Evolutionary conservation across 2,888 invertebrate species (phyloP).

Genomic region (Tridacna gigas): DNA sequence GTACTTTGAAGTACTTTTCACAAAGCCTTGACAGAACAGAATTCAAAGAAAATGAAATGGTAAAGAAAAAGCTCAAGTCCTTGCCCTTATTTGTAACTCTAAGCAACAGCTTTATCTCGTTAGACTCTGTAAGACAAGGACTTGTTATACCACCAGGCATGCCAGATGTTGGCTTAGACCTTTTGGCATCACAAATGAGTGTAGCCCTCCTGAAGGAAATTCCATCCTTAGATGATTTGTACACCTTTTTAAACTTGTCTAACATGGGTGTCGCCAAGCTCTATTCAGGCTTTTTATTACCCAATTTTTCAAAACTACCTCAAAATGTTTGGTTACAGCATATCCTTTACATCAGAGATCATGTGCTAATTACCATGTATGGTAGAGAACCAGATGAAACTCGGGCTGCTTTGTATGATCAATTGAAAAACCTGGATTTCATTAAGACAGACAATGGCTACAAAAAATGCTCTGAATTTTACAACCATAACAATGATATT

Average conservation of each 20-base stretch:
- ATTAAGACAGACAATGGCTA: constrained; percentile 2
- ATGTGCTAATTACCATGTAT: background rate
- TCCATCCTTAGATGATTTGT: background rate
- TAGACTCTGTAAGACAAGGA: background rate
- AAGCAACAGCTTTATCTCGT: background rate
- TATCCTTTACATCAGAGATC: constrained; percentile 13
- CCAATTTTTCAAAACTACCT: background rate
- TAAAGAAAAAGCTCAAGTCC: background rate
- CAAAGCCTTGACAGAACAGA: background rate
- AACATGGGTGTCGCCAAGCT: background rate
- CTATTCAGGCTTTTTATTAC: constrained; percentile 4
- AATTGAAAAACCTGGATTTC: constrained; percentile 4
- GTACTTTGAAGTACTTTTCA: constrained; percentile 4
- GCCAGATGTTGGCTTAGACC: background rate
- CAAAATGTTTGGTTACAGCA: constrained; percentile 7
- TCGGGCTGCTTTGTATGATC: too few species aligned
- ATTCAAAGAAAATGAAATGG: background rate
- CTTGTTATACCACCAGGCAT: constrained; percentile 9
- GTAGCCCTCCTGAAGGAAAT: constrained; percentile 1
- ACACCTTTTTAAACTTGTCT: background rate
- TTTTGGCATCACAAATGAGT: background rate
- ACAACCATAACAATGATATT: background rate
- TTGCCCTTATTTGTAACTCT: constrained; percentile 27
- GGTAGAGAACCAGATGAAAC: background rate
- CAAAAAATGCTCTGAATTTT: constrained; percentile 1